Evolutionary conservation across 2,113 vertebrate species (phyloP).

Genomic region (Phocoena phocoena): DNA sequence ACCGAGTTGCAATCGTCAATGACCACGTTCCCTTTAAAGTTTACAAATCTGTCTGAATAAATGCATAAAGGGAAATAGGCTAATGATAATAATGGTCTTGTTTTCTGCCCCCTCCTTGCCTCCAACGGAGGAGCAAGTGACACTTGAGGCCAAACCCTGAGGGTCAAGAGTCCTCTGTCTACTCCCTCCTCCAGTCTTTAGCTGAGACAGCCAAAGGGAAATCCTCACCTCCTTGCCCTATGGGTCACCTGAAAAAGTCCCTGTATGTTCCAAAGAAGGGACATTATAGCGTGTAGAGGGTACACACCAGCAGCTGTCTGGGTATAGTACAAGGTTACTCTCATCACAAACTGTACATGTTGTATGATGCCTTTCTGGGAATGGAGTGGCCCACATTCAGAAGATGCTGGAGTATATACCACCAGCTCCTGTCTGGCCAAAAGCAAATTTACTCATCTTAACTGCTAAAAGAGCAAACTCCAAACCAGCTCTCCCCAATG

Average conservation of each 20-base stretch:
- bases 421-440: background rate
- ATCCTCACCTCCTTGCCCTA: background rate
- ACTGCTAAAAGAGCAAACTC: background rate
- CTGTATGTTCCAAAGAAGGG: background rate
- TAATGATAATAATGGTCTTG: background rate
- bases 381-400: background rate
- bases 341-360: background rate
- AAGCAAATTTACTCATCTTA: background rate
- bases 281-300: background rate
- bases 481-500: background rate
- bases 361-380: background rate
- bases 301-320: background rate
- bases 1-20: background rate
- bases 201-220: background rate
- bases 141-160: background rate
- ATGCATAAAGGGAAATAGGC: background rate
- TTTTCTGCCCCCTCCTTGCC: background rate
- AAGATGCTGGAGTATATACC: background rate
- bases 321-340: accelerated
- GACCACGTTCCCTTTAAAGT: background rate
- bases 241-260: background rate
- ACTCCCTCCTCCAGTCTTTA: background rate
- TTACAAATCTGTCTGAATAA: background rate
- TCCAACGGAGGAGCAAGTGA: background rate
- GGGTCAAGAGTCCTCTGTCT: background rate